A percentile compares a stretch with the other conserved stretches of the same genome.
Evolutionary conservation across 2,113 vertebrate species (phyloP).

Genomic region (Dendrocopos noguchii): DNA sequence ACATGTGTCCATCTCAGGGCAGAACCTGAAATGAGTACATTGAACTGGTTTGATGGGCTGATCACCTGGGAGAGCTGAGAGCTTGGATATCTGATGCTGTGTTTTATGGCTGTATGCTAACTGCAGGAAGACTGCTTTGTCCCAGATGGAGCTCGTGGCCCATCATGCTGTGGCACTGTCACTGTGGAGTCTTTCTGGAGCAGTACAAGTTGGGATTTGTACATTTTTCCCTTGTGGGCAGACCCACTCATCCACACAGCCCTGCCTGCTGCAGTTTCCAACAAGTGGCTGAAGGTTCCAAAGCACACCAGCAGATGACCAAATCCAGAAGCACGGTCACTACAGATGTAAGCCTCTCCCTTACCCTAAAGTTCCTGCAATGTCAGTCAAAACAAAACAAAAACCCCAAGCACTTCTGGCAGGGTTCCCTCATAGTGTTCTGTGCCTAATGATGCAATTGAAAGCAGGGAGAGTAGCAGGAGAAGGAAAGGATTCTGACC

Average conservation of each 20-base stretch:
- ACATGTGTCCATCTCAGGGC: neutral
- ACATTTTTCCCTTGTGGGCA: neutral
- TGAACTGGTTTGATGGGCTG: neutral
- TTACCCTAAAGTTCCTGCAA: neutral
- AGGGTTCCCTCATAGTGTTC: neutral
- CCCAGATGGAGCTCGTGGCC: neutral
- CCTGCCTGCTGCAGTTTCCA: neutral
- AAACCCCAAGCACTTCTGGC: neutral
- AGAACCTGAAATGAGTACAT: neutral
- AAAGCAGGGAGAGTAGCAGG: neutral
- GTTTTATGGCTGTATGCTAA: neutral
- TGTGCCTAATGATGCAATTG: neutral
- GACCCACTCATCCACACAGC: neutral
- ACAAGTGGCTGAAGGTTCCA: neutral
- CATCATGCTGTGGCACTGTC: neutral
- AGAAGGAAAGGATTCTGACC: too few relatives aligned
- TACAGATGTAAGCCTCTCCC: neutral
- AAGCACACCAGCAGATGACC: neutral
- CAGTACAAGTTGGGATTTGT: neutral
- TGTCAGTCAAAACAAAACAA: neutral
- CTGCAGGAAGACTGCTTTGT: neutral
- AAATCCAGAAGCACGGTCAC: neutral
- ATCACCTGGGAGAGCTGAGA: neutral
- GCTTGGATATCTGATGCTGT: neutral
- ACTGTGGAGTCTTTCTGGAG: neutral